phyloP scores from a whole-genome alignment of 1,140 invertebrate genomes.

The Ostrea edulis region DNA sequence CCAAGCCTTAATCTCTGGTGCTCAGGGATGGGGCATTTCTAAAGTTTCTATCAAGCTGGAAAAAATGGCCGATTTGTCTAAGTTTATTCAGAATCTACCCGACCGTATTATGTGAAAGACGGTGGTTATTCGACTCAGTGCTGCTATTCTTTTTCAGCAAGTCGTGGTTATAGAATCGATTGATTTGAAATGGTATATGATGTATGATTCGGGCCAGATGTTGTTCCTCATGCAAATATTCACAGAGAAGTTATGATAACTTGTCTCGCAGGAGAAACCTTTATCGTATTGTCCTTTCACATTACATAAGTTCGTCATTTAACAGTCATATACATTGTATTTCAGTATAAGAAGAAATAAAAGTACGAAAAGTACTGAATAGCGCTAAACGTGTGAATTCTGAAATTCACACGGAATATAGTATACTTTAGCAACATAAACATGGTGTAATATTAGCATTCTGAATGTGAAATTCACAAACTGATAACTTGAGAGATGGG shows the following conservation, averaged over 20 bases:
- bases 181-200: neutral
- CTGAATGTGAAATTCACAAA: no score
- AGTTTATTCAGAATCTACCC: slow-evolving; percentile 6
- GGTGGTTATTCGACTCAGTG: slow-evolving; percentile 5
- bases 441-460: no score
- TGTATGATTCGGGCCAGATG: neutral
- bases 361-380: no score
- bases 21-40: neutral
- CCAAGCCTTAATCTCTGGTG: neutral
- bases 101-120: neutral
- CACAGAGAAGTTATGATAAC: neutral
- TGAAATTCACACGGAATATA: no score
- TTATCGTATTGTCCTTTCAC: no score
- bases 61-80: neutral
- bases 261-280: no score
- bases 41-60: neutral
- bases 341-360: no score
- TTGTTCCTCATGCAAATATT: neutral
- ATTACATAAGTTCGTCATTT: no score
- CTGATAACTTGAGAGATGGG: no score
- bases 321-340: no score
- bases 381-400: no score
- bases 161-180: neutral
- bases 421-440: no score
- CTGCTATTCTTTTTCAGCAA: neutral